Evolutionary conservation across 2,797 vertebrate species (phyloP).

Genomic region (Acanthis flammea): DNA sequence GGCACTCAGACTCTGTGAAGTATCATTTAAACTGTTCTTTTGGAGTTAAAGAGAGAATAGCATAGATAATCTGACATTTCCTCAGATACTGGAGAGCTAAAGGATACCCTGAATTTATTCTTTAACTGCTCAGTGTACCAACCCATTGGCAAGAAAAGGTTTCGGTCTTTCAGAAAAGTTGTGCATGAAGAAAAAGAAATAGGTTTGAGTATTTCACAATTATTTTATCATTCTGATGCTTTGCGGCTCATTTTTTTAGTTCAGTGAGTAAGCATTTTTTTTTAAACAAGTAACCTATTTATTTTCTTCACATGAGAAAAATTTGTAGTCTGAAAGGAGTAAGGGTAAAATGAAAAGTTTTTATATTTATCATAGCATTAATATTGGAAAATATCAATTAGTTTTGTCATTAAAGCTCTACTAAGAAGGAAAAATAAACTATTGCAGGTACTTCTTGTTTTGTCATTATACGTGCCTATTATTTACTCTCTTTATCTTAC

Average conservation of each 20-base stretch:
- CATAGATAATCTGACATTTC: not conserved
- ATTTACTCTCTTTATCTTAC: not conserved
- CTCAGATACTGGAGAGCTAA: not conserved
- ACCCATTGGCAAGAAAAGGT: not conserved
- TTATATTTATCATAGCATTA: not conserved
- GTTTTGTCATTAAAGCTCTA: not conserved
- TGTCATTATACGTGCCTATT: not conserved
- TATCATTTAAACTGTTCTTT: not conserved
- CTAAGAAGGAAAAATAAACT: not conserved
- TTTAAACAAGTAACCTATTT: not conserved
- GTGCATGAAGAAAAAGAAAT: not conserved
- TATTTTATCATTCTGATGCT: not conserved
- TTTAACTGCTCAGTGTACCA: not conserved
- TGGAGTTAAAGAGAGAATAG: not conserved
- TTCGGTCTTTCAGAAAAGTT: not conserved
- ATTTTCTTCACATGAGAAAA: not conserved
- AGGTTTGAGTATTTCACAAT: not conserved
- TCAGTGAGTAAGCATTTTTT: not conserved
- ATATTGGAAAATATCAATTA: not conserved
- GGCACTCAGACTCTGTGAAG: not conserved
- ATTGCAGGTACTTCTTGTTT: not conserved
- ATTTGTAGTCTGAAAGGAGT: not conserved
- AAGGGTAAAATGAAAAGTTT: not conserved
- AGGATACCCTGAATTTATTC: not conserved
- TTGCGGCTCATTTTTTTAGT: not conserved